phyloP scores from a whole-genome alignment of 2,113 vertebrate genomes.

The Calidris pugnax region DNA sequence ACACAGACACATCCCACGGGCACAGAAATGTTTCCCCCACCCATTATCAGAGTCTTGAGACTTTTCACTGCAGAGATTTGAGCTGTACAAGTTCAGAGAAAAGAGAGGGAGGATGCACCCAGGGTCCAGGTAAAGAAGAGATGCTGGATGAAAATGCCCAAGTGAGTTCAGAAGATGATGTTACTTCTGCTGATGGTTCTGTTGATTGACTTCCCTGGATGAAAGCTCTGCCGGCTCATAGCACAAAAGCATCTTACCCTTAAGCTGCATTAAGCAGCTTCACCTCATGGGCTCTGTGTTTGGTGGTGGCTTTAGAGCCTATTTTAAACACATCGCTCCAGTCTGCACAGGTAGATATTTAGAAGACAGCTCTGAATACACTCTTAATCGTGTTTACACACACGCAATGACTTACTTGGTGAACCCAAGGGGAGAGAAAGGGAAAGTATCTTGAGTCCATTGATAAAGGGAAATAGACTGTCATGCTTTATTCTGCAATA shows the following conservation, averaged over 20 bases:
- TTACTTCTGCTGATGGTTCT: not conserved
- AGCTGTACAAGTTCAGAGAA: not conserved
- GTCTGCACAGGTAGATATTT: not conserved
- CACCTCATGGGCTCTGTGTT: not conserved
- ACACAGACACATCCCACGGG: fast-evolving
- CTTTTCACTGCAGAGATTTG: not conserved
- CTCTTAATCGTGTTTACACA: not conserved
- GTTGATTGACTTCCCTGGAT: not conserved
- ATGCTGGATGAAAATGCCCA: not conserved
- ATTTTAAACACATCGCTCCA: not conserved
- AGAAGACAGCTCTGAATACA: not conserved
- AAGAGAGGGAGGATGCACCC: not conserved
- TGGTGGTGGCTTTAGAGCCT: not conserved
- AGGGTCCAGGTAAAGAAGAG: not conserved
- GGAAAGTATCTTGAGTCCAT: not conserved
- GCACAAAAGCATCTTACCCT: not conserved
- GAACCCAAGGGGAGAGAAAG: not conserved
- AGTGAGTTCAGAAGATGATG: not conserved
- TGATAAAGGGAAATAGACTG: not conserved
- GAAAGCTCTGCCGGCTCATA: not conserved
- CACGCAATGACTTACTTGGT: not conserved
- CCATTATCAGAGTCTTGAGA: not conserved
- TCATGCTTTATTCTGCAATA: not conserved
- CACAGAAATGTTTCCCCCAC: not conserved
- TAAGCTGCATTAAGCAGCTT: conserved; percentile 13